Evolutionary conservation across 2,888 invertebrate species (phyloP).

Genomic region (Dichetophora obliterata): DNA sequence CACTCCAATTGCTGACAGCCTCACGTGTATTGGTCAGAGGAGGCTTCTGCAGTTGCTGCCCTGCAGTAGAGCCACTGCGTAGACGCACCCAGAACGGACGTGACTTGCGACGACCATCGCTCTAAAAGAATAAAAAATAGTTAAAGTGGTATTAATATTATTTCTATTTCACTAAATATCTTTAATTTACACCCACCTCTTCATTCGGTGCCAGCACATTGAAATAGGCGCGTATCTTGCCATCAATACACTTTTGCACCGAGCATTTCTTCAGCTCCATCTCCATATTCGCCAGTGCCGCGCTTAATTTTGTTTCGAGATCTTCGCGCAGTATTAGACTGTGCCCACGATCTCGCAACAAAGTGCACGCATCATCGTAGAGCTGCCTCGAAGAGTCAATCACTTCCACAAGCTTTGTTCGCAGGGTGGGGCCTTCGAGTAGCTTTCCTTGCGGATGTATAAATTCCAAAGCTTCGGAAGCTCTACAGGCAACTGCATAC

Average conservation of each 20-base stretch:
- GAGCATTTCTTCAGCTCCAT: conserved; percentile 79
- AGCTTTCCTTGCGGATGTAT: conserved; percentile 87
- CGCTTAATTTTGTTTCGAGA: conserved; percentile 78
- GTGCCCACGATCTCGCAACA: conserved; percentile 78
- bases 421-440: conserved; percentile 80
- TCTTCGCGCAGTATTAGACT: conserved; percentile 77
- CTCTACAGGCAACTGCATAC: conserved; percentile 81
- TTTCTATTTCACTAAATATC: neutral
- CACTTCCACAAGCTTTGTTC: conserved; percentile 79
- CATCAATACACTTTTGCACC: conserved; percentile 70
- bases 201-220: conserved; percentile 68
- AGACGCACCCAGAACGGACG: conserved; percentile 80
- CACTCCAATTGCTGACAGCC: conserved; percentile 81
- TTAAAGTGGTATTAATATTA: neutral
- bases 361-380: conserved; percentile 80
- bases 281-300: conserved; percentile 78
- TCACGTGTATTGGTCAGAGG: conserved; percentile 69
- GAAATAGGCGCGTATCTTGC: conserved; percentile 67
- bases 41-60: conserved; percentile 60
- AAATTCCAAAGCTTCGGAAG: conserved; percentile 78
- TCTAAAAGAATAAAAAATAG: conserved; percentile 49
- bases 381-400: conserved; percentile 71
- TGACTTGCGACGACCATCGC: conserved; percentile 74
- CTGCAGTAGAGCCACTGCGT: conserved; percentile 70
- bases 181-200: conserved; percentile 63